Evolutionary conservation across 2,888 invertebrate species (phyloP).

Genomic region (Eristalinus sepulchralis): DNA sequence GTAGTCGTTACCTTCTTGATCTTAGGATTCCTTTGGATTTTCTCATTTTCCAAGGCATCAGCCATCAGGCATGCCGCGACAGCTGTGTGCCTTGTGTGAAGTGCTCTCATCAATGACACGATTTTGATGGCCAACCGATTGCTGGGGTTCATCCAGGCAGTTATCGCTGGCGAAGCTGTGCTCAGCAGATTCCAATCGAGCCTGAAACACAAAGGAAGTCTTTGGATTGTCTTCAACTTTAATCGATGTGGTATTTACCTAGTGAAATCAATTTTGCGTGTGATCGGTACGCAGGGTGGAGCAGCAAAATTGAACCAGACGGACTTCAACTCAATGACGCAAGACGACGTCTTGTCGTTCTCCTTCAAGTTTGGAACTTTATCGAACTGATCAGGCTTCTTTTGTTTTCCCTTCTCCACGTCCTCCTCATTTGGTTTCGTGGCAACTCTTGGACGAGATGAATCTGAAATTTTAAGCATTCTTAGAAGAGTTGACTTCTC

Average conservation of each 20-base stretch:
- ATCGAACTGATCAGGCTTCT: constrained; percentile 76
- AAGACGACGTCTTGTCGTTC: constrained; percentile 88
- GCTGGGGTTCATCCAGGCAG: constrained; percentile 98
- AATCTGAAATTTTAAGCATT: background rate
- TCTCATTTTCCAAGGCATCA: constrained; percentile 93
- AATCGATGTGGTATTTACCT: constrained; percentile 82
- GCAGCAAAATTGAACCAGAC: constrained; percentile 99
- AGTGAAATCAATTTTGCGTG: constrained; percentile 96
- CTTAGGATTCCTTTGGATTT: constrained; percentile 82
- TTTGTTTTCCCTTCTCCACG: constrained; percentile 78
- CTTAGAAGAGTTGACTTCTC: background rate
- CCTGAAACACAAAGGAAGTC: constrained; percentile 77
- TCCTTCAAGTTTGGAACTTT: constrained; percentile 85
- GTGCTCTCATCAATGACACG: constrained; percentile 89
- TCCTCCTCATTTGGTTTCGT: constrained; percentile 78
- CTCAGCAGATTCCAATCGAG: constrained; percentile 98
- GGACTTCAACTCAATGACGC: constrained; percentile 92
- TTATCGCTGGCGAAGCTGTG: constrained; percentile 97
- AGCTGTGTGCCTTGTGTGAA: constrained; percentile 90
- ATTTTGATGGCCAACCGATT: constrained; percentile 93
- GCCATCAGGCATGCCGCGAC: constrained; percentile 97
- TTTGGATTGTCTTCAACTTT: background rate
- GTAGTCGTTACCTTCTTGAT: constrained; percentile 77
- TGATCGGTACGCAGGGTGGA: constrained; percentile 96
- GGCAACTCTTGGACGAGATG: constrained; percentile 66